Evolutionary conservation across 2,797 vertebrate genomes (phyloP).

Genomic region (Discoglossus pictus): DNA sequence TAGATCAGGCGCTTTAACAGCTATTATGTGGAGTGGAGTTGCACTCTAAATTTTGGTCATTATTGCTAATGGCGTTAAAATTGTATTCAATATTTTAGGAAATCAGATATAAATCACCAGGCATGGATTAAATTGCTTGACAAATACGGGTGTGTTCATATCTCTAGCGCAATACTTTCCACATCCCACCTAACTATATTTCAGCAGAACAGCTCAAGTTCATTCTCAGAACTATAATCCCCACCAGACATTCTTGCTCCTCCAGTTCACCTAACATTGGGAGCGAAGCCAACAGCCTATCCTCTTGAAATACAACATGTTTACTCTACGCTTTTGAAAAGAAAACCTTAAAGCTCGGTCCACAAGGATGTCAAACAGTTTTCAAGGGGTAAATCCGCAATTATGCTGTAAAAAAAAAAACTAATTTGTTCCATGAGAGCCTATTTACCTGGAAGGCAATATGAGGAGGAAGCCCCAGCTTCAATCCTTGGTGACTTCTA

Average conservation of each 20-base stretch:
- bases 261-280: slow-evolving; percentile 31
- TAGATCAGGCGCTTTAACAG: no score
- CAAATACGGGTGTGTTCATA: no score
- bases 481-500: slow-evolving; percentile 1
- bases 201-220: background rate
- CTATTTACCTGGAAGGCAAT: background rate
- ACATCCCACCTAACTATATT: no score
- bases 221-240: slow-evolving; percentile 16
- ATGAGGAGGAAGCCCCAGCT: background rate
- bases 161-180: no score
- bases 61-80: no score
- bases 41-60: no score
- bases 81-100: no score
- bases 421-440: slow-evolving; percentile 9
- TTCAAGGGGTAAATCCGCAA: slow-evolving; percentile 1
- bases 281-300: slow-evolving; percentile 8
- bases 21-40: no score
- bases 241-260: slow-evolving; percentile 30
- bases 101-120: no score
- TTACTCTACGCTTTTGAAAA: slow-evolving; percentile 23
- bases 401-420: slow-evolving; percentile 17
- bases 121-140: no score
- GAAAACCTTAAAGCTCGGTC: slow-evolving; percentile 8
- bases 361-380: slow-evolving; percentile 13
- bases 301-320: slow-evolving; percentile 29